These are phyloP conservation scores for Blastomussa wellsi DNA, from an alignment of 92 coral and sea anemone species.

Conservation along the genomic window DNA sequence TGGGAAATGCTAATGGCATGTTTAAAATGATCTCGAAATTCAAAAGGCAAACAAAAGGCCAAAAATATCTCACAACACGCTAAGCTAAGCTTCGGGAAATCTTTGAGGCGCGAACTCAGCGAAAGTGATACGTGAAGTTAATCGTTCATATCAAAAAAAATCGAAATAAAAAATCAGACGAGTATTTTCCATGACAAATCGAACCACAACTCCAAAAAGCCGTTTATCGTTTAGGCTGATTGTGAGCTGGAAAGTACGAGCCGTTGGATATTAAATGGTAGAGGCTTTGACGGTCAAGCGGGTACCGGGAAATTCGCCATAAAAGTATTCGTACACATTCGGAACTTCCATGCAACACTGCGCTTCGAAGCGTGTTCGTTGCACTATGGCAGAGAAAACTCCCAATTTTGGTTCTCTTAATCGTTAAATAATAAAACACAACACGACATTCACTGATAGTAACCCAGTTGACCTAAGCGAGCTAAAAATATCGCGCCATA, in stretches of 20 bases:
- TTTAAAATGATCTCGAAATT: constrained; percentile 31
- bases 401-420: not conserved
- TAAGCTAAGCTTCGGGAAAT: not conserved
- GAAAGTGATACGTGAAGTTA: not conserved
- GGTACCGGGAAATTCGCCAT: constrained; percentile 25
- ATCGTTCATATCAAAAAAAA: not conserved
- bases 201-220: not conserved
- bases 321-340: constrained; percentile 1
- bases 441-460: constrained; percentile 1
- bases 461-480: constrained; percentile 70
- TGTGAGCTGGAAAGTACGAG: constrained; percentile 14
- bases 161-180: not conserved
- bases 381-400: not conserved
- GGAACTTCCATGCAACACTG: not conserved
- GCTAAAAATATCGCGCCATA: constrained; percentile 76
- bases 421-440: not conserved
- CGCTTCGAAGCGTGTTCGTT: constrained; percentile 10
- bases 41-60: constrained; percentile 37
- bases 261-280: not conserved
- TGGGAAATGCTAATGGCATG: constrained; percentile 28
- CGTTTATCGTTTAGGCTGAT: constrained; percentile 11
- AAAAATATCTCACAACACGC: constrained; percentile 49
- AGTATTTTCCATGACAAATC: not conserved
- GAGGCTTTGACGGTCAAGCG: not conserved
- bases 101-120: not conserved